Conservation (phyloP, 2,113 vertebrate species). For the Naja naja region DNA sequence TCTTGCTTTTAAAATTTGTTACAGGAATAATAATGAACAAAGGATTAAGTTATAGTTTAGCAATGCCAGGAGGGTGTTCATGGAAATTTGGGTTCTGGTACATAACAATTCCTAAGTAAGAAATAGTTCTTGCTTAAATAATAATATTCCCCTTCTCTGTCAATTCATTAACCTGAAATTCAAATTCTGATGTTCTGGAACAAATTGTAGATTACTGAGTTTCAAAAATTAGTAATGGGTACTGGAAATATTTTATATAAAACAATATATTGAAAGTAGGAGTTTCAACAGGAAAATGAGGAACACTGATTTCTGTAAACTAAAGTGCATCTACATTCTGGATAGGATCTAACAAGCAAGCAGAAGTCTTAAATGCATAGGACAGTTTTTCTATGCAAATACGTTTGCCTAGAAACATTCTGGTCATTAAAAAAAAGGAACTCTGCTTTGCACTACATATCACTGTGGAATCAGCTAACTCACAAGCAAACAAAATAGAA, state of each 20-base stretch:
- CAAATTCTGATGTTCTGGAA: rapidly evolving
- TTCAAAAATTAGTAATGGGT: conserved; percentile 19
- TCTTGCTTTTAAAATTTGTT: background rate
- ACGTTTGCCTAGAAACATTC: background rate
- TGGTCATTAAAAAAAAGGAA: background rate
- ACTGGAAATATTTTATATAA: conserved; percentile 12
- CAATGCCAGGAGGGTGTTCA: background rate
- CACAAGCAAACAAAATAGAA: background rate
- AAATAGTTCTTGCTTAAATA: background rate
- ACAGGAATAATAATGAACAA: background rate
- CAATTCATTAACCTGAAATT: background rate
- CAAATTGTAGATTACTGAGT: conserved; percentile 14
- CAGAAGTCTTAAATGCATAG: background rate
- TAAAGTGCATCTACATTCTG: background rate
- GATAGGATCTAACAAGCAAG: background rate
- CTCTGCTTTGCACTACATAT: background rate
- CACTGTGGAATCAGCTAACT: background rate
- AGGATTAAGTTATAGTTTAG: background rate
- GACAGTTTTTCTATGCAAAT: background rate
- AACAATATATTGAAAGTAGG: background rate
- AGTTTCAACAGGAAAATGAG: background rate
- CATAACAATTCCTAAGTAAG: background rate
- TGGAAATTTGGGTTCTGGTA: background rate
- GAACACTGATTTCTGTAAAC: background rate
- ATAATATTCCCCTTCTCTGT: background rate